Evolutionary conservation across 2,113 vertebrate genomes (phyloP), one percentile per base, ranked within the genome.

Genomic region (Salvelinus alpinus): DNA sequence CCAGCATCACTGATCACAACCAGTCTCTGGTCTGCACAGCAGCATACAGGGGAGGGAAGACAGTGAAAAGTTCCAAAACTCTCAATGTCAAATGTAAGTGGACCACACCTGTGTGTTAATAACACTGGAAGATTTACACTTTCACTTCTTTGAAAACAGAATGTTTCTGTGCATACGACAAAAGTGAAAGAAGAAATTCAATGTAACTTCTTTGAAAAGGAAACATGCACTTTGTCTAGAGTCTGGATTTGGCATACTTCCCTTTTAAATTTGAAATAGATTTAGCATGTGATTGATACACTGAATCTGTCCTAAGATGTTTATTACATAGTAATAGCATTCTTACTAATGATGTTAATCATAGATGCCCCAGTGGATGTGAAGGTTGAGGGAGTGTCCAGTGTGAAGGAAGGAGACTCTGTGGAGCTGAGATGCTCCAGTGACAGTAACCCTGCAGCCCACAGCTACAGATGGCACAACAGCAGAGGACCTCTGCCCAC

Each of bases 41-140:
- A 6, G 77, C 3, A 3, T 83, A 85, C 80, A 67, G 14, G 0
- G 86, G 84, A 68, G 84, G 57, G 20, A 70, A 65, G 57, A 47
- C 66, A 0, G 44, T 57, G 22, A 44, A 5, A 0, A 7, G 0
- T 31, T 64, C 20, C 62, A 83, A 3, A 57, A 20, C 47, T n/a
- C 77, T 94, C 16, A 80, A 73, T 29, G 88, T 93, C 0, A 82
- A 83, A 82, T 76, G 92, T 93, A 84, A 88, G 92, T 87, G n/a
- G 8, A 67, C 14, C 4, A 34, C 14, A 5, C 14, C 8, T 14
- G 16, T 54, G 51, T 54, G 20, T 22, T 22, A n/a, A 64, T 3
- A 20, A 62, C 38, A 44, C 38, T 11, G 9, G 38, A 44, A 44
- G 38, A 11, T 11, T 44, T 44, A 44, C 38, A 44, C 38, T 44